These are phyloP conservation scores for Apotomis betuletana DNA, from an alignment of 2,888 invertebrate species.

Conservation along the genomic window DNA sequence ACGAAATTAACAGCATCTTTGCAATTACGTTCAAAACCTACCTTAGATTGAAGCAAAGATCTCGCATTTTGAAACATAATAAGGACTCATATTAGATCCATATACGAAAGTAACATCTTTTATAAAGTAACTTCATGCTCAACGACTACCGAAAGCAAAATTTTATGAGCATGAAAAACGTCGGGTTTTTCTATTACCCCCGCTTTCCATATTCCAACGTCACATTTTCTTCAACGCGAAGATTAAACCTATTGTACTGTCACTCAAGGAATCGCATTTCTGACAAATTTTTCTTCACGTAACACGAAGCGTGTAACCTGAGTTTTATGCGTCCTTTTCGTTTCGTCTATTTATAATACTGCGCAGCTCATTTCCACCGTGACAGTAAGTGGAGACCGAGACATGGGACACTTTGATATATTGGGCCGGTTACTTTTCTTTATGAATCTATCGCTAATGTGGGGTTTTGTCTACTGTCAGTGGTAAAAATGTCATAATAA, in stretches of 20 bases:
- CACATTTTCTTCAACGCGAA: slow-evolving; percentile 67
- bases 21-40: too few relatives aligned
- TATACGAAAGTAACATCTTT: background rate
- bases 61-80: too few relatives aligned
- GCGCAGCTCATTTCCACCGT: slow-evolving; percentile 63
- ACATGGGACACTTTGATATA: slow-evolving; percentile 49
- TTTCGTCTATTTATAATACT: slow-evolving; percentile 70
- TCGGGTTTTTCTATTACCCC: slow-evolving; percentile 51
- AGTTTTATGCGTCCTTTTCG: slow-evolving; percentile 62
- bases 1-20: too few relatives aligned
- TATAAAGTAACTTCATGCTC: background rate
- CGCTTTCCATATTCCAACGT: slow-evolving; percentile 57
- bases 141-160: background rate
- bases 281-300: slow-evolving; percentile 69
- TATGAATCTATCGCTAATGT: slow-evolving; percentile 11
- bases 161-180: slow-evolving; percentile 43
- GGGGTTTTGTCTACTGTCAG: background rate
- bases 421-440: slow-evolving; percentile 39
- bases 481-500: background rate
- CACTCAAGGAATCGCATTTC: slow-evolving; percentile 75
- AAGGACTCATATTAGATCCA: background rate
- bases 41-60: too few relatives aligned
- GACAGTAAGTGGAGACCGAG: slow-evolving; percentile 65
- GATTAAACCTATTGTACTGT: slow-evolving; percentile 78
- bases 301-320: slow-evolving; percentile 67